phyloP scores from a whole-genome alignment of 2,888 invertebrate species.

The Acleris laterana region DNA sequence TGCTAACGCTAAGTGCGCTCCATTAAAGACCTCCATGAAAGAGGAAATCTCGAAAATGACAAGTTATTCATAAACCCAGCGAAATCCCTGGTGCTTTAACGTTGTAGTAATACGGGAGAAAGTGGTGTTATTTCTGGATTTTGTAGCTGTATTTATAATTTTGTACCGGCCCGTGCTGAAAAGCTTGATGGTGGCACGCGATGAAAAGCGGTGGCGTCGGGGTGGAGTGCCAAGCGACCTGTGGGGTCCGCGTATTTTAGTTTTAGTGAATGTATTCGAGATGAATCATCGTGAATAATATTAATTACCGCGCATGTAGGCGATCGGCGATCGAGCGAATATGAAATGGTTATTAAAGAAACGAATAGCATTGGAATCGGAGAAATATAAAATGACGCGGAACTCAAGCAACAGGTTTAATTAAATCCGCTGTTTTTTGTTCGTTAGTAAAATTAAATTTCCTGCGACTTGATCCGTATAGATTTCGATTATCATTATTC shows the following conservation, averaged over 20 bases:
- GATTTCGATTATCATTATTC: too few species aligned
- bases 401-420: too few species aligned
- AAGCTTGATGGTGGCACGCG: slow-evolving; percentile 19
- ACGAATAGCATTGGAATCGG: neutral
- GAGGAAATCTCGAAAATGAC: slow-evolving; percentile 36
- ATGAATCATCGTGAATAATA: slow-evolving; percentile 24
- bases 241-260: slow-evolving; percentile 29
- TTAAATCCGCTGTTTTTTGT: too few species aligned
- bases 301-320: slow-evolving; percentile 15
- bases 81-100: neutral
- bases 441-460: too few species aligned
- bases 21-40: slow-evolving; percentile 36
- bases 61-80: neutral
- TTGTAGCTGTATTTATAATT: slow-evolving; percentile 24
- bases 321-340: slow-evolving; percentile 1
- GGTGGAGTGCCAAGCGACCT: slow-evolving; percentile 26
- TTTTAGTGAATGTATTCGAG: slow-evolving; percentile 15
- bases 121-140: slow-evolving; percentile 17
- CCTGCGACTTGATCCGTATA: too few species aligned
- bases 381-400: too few species aligned
- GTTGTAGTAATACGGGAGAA: neutral
- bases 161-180: slow-evolving; percentile 26
- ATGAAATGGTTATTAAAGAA: too few species aligned
- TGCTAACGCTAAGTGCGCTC: slow-evolving; percentile 34
- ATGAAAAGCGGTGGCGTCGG: slow-evolving; percentile 6